A percentile compares a stretch with the other conserved stretches of the same genome.
These are phyloP conservation scores for Teleiodes luculella DNA, from an alignment of 2,888 invertebrate species.

Conservation along the genomic window DNA sequence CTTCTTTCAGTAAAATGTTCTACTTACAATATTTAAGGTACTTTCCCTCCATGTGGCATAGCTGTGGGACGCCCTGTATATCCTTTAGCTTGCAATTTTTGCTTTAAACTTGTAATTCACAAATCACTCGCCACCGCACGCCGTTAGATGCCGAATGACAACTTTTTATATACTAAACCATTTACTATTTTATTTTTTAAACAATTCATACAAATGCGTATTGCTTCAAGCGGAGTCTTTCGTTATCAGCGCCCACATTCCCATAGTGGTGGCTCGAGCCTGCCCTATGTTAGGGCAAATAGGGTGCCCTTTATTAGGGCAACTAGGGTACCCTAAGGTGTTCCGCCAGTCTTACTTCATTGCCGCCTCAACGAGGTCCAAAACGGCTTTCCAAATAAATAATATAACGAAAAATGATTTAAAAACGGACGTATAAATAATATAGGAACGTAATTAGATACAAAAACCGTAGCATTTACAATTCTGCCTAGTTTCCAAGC, in stretches of 20 bases:
- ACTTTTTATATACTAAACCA: slow-evolving; percentile 34
- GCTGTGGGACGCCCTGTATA: too few species aligned
- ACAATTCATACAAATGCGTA: slow-evolving; percentile 35
- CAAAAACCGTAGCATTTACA: slow-evolving; percentile 14
- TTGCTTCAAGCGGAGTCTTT: slow-evolving; percentile 14
- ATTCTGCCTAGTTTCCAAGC: slow-evolving; percentile 4
- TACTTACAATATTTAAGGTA: too few species aligned
- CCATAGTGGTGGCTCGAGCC: slow-evolving; percentile 13
- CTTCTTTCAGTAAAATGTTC: too few species aligned
- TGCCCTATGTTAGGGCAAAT: too few species aligned
- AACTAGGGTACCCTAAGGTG: too few species aligned
- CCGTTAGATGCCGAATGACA: slow-evolving; percentile 29
- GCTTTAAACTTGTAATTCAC: not conserved
- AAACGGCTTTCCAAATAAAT: slow-evolving; percentile 23
- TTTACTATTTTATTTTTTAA: slow-evolving; percentile 35
- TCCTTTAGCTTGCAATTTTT: not conserved
- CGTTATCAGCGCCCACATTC: not conserved
- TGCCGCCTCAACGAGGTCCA: slow-evolving; percentile 14
- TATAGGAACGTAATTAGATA: slow-evolving; percentile 29
- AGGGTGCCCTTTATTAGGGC: too few species aligned
- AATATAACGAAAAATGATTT: slow-evolving; percentile 18
- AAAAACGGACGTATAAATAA: slow-evolving; percentile 21
- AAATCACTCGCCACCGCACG: slow-evolving; percentile 23
- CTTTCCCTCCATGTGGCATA: too few species aligned
- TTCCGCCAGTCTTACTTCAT: slow-evolving; percentile 5